Evolutionary conservation across 2,888 invertebrate genomes (phyloP).

Genomic region (Nasonovia ribisnigri): DNA sequence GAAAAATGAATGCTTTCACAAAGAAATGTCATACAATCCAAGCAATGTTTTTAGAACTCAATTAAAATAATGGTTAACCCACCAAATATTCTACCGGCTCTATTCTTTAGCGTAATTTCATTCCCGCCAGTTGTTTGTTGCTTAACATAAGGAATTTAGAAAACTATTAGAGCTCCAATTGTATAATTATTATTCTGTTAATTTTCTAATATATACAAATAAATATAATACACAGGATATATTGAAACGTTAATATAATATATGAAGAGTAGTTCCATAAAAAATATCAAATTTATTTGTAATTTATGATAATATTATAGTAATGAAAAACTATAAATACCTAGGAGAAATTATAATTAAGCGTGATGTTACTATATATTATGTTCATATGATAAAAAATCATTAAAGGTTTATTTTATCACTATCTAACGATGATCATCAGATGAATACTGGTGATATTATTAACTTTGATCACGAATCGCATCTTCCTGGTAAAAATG

Average conservation of each 20-base stretch:
- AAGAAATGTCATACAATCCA: background rate
- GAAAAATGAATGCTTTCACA: background rate
- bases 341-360: background rate
- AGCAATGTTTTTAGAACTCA: background rate
- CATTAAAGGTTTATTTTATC: background rate
- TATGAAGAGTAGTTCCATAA: background rate
- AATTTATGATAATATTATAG: background rate
- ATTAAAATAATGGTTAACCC: background rate
- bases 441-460: background rate
- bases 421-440: background rate
- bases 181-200: background rate
- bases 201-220: background rate
- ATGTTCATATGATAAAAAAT: background rate
- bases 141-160: background rate
- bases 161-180: background rate
- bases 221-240: background rate
- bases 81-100: background rate
- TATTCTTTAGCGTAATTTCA: background rate
- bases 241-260: background rate
- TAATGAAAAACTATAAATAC: background rate
- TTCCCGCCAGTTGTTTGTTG: background rate
- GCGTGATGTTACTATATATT: background rate
- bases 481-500: no score
- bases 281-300: background rate
- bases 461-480: background rate